Evolutionary conservation across 2,797 vertebrate species (phyloP), one percentile per base, ranked within the genome.

Genomic region (Clarias fuscus): DNA sequence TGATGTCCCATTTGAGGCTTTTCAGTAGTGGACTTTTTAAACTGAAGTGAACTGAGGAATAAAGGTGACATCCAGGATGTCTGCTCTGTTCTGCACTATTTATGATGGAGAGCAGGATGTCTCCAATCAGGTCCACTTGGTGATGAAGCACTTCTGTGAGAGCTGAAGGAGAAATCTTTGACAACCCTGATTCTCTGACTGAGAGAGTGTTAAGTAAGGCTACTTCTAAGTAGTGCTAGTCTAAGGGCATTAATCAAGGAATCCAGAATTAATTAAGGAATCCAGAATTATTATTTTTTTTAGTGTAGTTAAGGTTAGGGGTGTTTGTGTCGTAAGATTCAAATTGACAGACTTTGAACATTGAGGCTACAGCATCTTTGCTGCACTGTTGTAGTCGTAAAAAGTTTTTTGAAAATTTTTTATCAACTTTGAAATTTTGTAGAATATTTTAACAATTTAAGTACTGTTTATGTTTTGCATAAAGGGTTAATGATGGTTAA

Each of bases 151-250:
- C 91, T 90, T 91, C 90, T 88, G 92, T 91, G 88, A 90, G 91
- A 92, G 90, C 93, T 94, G 92, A 95, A 94, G 94, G 90, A 95
- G 94, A 91, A 93, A 95, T 94, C 93, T 89, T 89, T 84, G 89
- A n/a, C 64, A 20, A 17, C 88, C 89, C 90, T 92, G 88, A 24
- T 90, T 91, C 82, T 91, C 91, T 37, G 33, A 40, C 5, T 10
- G 7, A n/a, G 30, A 11, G 71, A 56, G 58, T 56, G 48, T 53
- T 53, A 53, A n/a, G 27, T 56, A 58, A 27, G 40, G 62, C n/a
- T 37, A 37, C 37, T 37, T 37, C 37, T 37, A 37, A 4, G 37
- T 37, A 37, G 37, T 37, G 6, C 3, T 37, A 4, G 33, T 24
- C 33, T 7, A 24, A 37, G 30, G 18, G 59, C 77, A 79, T 33